These are phyloP conservation scores for Perca schrenkii DNA, from an alignment of 2,113 vertebrate genomes.

Conservation along the genomic window DNA sequence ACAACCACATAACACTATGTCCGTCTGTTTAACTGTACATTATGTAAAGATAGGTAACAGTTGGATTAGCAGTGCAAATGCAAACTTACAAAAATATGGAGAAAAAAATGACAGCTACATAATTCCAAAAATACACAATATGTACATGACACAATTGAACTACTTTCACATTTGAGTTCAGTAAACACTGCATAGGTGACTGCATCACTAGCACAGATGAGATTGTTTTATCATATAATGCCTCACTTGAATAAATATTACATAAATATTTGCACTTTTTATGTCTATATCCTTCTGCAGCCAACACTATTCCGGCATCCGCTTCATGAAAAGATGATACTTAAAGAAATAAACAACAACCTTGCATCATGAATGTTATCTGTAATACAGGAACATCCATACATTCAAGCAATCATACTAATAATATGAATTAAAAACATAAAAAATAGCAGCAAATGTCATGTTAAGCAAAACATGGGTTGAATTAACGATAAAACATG, in stretches of 20 bases:
- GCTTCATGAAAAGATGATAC: conserved; percentile 23
- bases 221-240: conserved; percentile 62
- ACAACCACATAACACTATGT: conserved; percentile 23
- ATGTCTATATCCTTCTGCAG: conserved; percentile 42
- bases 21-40: conserved; percentile 35
- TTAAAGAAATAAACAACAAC: conserved; percentile 8
- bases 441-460: conserved; percentile 63
- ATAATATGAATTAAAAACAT: conserved; percentile 7
- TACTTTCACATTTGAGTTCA: conserved; percentile 76
- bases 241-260: conserved; percentile 79
- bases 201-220: conserved; percentile 77
- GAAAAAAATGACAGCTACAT: conserved; percentile 65
- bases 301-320: conserved; percentile 7
- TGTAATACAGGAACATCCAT: conserved; percentile 10
- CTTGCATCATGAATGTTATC: conserved; percentile 15
- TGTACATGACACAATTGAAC: conserved; percentile 73
- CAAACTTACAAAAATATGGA: conserved; percentile 67
- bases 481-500: conserved; percentile 45
- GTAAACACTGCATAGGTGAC: conserved; percentile 83
- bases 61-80: conserved; percentile 64
- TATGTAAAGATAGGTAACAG: conserved; percentile 38
- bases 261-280: conserved; percentile 68
- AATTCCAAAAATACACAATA: conserved; percentile 66
- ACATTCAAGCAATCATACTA: conserved; percentile 27
- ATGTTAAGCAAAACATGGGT: conserved; percentile 51